These are phyloP conservation scores for Stegodyphus mimosarum DNA, from an alignment of 1,140 invertebrate species.

Conservation along the genomic window DNA sequence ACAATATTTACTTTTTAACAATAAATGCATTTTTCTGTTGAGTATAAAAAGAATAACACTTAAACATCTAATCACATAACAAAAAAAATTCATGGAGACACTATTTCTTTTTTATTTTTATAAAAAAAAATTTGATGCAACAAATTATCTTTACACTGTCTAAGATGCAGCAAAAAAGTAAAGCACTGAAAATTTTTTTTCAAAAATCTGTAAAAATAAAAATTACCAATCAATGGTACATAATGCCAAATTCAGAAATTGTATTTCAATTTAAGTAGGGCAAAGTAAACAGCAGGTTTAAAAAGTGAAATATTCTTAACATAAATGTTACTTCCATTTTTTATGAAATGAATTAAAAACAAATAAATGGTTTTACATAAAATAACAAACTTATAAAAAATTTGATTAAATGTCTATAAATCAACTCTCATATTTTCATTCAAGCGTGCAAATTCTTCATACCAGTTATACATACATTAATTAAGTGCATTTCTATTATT, in stretches of 20 bases:
- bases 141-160: constrained; percentile 1
- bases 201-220: too few species aligned
- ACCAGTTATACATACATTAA: too few species aligned
- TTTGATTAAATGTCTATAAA: constrained; percentile 34
- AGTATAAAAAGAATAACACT: too few species aligned
- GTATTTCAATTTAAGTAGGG: not conserved
- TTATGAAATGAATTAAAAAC: not conserved
- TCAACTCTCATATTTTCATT: not conserved
- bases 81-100: too few species aligned
- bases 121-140: not conserved
- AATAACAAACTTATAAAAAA: constrained; percentile 9
- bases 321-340: not conserved
- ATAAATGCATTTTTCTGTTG: too few species aligned
- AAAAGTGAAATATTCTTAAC: not conserved
- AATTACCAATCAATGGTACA: not conserved
- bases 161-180: not conserved
- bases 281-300: not conserved
- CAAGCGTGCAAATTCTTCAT: not conserved
- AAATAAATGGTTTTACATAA: not conserved
- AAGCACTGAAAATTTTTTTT: not conserved
- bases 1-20: too few species aligned
- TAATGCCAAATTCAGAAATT: not conserved
- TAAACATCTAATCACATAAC: too few species aligned
- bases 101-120: constrained; percentile 8
- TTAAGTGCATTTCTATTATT: not conserved